Conservation (phyloP, 2,113 vertebrate species). For the Rhinichthys klamathensis region DNA sequence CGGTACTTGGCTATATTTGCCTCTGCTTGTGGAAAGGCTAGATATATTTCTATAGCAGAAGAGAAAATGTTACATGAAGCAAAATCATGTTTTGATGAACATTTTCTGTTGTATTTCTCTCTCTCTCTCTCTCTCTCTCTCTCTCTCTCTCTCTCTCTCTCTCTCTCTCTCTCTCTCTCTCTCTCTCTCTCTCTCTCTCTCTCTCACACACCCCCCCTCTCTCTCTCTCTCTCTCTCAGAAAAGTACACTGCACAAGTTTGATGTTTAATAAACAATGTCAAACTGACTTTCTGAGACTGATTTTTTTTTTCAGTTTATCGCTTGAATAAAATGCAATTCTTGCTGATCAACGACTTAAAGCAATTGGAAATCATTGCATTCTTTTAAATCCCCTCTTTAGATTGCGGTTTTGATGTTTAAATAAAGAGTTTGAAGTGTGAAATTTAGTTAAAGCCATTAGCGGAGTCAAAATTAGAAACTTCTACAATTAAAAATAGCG, state of each 20-base stretch:
- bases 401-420: background rate
- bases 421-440: background rate
- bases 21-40: background rate
- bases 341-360: background rate
- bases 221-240: background rate
- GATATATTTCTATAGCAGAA: background rate
- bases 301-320: background rate
- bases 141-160: no score
- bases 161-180: no score
- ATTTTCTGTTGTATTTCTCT: background rate
- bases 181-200: no score
- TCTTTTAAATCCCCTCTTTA: no score
- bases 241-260: background rate
- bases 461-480: background rate
- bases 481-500: background rate
- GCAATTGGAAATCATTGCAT: no score
- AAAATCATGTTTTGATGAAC: background rate
- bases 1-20: no score
- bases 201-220: no score
- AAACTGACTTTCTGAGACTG: background rate
- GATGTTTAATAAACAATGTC: constrained; percentile 26
- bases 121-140: no score
- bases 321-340: background rate
- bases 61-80: background rate
- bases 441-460: background rate